Conservation (phyloP, 2,888 invertebrate species). For the Conistra vaccinii region DNA sequence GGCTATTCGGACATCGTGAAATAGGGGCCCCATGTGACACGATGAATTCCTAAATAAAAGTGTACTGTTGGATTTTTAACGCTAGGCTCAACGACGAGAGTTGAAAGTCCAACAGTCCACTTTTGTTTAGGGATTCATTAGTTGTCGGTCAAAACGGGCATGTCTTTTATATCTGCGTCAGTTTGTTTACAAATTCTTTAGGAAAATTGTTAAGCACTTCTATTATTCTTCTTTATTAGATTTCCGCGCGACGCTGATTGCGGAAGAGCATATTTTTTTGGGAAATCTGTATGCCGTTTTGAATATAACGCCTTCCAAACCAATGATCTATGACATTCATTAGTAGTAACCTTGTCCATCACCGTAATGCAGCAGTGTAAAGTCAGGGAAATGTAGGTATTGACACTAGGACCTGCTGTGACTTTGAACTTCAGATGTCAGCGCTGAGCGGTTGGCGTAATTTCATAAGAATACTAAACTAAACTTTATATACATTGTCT, state of each 20-base stretch:
- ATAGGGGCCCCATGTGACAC: no score
- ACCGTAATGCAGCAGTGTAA: neutral
- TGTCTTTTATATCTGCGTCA: neutral
- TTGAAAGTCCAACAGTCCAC: no score
- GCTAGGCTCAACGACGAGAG: no score
- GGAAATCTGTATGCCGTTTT: neutral
- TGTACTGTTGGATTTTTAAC: no score
- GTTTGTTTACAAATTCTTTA: neutral
- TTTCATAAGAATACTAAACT: no score
- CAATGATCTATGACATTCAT: neutral
- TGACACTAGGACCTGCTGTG: neutral
- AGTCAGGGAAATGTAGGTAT: neutral
- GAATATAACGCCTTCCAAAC: neutral
- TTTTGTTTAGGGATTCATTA: no score
- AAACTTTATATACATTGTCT: no score
- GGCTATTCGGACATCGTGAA: no score
- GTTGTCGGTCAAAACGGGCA: no score
- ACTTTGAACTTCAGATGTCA: no score
- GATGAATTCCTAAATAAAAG: no score
- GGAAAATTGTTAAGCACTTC: neutral
- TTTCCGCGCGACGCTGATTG: neutral
- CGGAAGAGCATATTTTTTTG: neutral
- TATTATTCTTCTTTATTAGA: neutral
- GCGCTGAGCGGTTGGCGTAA: no score
- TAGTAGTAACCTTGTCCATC: neutral